These are phyloP conservation scores for Caenorhabditis uteleia DNA, from an alignment of 2,888 invertebrate genomes.

Conservation along the genomic window DNA sequence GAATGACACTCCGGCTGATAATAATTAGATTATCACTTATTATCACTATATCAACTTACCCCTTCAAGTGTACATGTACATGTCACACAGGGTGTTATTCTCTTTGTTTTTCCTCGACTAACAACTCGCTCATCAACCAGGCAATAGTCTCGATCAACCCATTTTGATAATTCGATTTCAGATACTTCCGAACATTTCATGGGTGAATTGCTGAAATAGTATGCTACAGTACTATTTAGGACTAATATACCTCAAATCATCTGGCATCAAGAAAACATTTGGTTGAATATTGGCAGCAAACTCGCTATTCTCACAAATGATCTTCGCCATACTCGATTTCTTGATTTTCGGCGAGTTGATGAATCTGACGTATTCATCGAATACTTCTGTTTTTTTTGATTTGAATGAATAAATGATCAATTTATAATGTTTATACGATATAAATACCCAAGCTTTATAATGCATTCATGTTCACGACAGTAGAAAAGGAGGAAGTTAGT, in stretches of 20 bases:
- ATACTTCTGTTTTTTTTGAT: too few species aligned
- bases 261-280: slow-evolving; percentile 85
- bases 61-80: slow-evolving; percentile 70
- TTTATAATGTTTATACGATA: too few species aligned
- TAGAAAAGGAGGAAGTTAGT: too few species aligned
- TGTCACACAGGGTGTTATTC: slow-evolving; percentile 68
- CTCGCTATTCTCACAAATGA: slow-evolving; percentile 82
- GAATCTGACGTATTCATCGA: too few species aligned
- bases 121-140: slow-evolving; percentile 67
- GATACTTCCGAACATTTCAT: slow-evolving; percentile 65
- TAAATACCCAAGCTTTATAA: too few species aligned
- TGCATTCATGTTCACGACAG: too few species aligned
- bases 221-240: too few species aligned
- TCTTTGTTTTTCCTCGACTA: slow-evolving; percentile 64
- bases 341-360: too few species aligned
- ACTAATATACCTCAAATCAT: slow-evolving; percentile 67
- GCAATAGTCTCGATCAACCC: slow-evolving; percentile 69
- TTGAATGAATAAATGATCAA: too few species aligned
- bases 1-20: slow-evolving; percentile 69
- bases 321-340: slow-evolving; percentile 83
- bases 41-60: too few species aligned
- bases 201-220: slow-evolving; percentile 65
- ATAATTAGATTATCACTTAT: too few species aligned
- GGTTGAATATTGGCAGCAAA: slow-evolving; percentile 81
- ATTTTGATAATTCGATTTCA: slow-evolving; percentile 63